Evolutionary conservation across 1,140 invertebrate genomes (phyloP).

Genomic region (Harlomillsia oculata): DNA sequence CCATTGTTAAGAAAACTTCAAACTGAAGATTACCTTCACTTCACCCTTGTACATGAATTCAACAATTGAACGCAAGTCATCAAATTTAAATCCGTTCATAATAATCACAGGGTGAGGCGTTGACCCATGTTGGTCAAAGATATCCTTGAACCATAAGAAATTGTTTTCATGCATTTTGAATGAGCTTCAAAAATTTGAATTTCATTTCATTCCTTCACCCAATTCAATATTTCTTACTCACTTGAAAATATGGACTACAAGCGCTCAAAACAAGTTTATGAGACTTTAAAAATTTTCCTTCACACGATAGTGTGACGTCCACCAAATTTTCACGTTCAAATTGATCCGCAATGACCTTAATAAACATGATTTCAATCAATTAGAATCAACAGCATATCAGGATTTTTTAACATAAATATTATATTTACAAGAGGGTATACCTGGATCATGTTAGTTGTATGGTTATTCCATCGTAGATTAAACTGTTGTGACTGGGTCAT

Average conservation of each 20-base stretch:
- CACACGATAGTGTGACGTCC: conserved; percentile 51
- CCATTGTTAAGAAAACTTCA: not conserved
- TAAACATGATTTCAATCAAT: conserved; percentile 7
- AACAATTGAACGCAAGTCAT: conserved; percentile 44
- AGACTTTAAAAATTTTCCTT: conserved; percentile 48
- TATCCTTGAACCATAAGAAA: conserved; percentile 37
- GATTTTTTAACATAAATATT: too few species aligned
- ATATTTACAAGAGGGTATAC: conserved; percentile 16
- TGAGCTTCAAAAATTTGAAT: too few species aligned
- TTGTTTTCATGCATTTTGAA: too few species aligned
- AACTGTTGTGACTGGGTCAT: conserved; percentile 43
- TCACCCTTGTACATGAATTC: conserved; percentile 51
- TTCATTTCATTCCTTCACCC: too few species aligned
- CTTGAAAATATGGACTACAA: conserved; percentile 50
- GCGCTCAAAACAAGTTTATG: conserved; percentile 52
- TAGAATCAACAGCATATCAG: not conserved
- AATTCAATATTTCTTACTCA: conserved; percentile 21
- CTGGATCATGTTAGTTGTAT: conserved; percentile 47
- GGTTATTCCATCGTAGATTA: conserved; percentile 49
- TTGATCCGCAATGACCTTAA: conserved; percentile 47
- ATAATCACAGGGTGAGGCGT: conserved; percentile 46
- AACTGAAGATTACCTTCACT: conserved; percentile 41
- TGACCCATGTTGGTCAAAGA: conserved; percentile 42
- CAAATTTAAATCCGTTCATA: conserved; percentile 44
- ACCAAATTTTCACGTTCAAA: conserved; percentile 45